A percentile compares a stretch with the other conserved stretches of the same genome.
Evolutionary conservation across 2,888 invertebrate species (phyloP).

Genomic region (Lomographa bimaculata): DNA sequence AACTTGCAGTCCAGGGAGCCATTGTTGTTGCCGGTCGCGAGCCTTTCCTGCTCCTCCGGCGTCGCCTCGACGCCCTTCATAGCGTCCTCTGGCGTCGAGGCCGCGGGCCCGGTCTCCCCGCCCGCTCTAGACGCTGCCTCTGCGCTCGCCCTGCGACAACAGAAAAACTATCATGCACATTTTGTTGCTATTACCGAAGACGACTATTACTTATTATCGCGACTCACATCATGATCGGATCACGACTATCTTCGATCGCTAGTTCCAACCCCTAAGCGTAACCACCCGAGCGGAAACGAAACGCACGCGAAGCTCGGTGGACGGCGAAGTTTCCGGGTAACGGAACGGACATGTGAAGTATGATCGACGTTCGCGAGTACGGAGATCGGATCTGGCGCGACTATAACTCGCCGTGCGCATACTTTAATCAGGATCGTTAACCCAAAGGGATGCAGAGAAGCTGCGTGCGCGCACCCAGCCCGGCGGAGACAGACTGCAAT

Average conservation of each 20-base stretch:
- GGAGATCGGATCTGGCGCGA: constrained; percentile 37
- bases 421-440: constrained; percentile 46
- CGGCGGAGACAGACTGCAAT: constrained; percentile 73
- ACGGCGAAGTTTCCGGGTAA: constrained; percentile 56
- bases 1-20: constrained; percentile 90
- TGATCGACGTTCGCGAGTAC: constrained; percentile 49
- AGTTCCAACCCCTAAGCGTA: constrained; percentile 44
- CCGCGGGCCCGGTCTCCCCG: constrained; percentile 66
- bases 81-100: constrained; percentile 67
- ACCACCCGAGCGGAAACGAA: constrained; percentile 52
- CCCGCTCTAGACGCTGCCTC: constrained; percentile 61
- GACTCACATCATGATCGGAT: constrained; percentile 70
- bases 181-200: constrained; percentile 2
- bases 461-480: constrained; percentile 79
- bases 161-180: constrained; percentile 42
- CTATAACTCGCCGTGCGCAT: constrained; percentile 47
- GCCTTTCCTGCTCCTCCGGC: constrained; percentile 76
- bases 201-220: constrained; percentile 11
- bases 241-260: constrained; percentile 35
- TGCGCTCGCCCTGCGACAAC: constrained; percentile 69
- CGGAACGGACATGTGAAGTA: constrained; percentile 47
- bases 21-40: constrained; percentile 85
- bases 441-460: constrained; percentile 43
- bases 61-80: constrained; percentile 80
- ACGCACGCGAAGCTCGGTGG: constrained; percentile 57